Percentiles rank a stretch among this genome's conserved stretches.
Evolutionary conservation across 2,888 invertebrate genomes (phyloP).

Genomic region (Idaea aversata): DNA sequence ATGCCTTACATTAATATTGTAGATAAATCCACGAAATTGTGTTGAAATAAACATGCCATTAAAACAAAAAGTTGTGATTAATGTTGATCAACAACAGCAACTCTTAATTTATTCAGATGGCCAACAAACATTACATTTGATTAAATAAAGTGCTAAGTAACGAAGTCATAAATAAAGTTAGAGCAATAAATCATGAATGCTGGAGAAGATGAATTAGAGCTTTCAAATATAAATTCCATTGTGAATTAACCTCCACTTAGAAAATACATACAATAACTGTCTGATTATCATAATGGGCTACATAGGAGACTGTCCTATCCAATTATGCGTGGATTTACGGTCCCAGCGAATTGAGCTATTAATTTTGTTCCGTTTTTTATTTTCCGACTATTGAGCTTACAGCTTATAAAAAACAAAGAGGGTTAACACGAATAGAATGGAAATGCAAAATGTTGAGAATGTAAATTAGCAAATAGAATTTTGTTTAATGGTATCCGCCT

Average conservation of each 20-base stretch:
- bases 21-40: background rate
- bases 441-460: constrained; percentile 47
- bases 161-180: constrained; percentile 1
- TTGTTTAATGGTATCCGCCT: background rate
- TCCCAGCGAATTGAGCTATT: constrained; percentile 36
- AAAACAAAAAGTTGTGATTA: background rate
- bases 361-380: constrained; percentile 33
- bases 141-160: constrained; percentile 1
- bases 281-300: constrained; percentile 31
- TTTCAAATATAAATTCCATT: constrained; percentile 20
- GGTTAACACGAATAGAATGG: constrained; percentile 29
- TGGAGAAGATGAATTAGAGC: constrained; percentile 8
- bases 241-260: constrained; percentile 10
- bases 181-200: constrained; percentile 3
- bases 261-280: constrained; percentile 20
- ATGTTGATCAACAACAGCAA: background rate
- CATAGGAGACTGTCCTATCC: constrained; percentile 30
- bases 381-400: constrained; percentile 23
- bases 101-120: background rate
- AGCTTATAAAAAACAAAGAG: constrained; percentile 26
- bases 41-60: background rate
- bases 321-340: constrained; percentile 40
- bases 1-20: background rate
- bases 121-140: constrained; percentile 1
- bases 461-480: constrained; percentile 47